These are phyloP conservation scores for Rhamphomyia laevipes DNA, from an alignment of 2,888 invertebrate genomes.

Conservation along the genomic window DNA sequence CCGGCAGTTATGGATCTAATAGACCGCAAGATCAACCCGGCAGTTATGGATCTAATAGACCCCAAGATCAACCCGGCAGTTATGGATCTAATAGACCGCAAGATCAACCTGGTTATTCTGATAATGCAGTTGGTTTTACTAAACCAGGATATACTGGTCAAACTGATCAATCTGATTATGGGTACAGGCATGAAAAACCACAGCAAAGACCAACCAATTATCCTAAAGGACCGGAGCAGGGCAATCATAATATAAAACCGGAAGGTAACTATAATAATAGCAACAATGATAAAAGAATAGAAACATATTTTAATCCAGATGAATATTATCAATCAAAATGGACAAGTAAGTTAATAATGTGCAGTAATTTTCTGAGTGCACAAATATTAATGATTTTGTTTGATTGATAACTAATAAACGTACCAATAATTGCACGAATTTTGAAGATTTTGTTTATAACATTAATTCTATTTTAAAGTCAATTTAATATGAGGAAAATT, in stretches of 20 bases:
- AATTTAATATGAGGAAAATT: no score
- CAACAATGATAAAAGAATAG: conserved; percentile 30
- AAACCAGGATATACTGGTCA: neutral
- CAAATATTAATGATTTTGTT: neutral
- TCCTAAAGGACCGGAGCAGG: neutral
- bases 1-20: no score
- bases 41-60: neutral
- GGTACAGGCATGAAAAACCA: no score
- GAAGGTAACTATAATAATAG: conserved; percentile 21
- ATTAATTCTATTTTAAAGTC: no score
- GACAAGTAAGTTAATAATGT: conserved; percentile 24
- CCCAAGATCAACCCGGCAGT: neutral
- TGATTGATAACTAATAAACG: neutral
- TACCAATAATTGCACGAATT: no score
- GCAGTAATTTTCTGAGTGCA: neutral
- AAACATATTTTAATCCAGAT: conserved; percentile 36
- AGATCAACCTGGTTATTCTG: neutral
- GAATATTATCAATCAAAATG: conserved; percentile 28
- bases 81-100: neutral
- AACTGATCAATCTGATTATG: neutral
- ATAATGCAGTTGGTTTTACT: neutral
- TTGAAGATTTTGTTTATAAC: no score
- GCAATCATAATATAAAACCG: conserved; percentile 7
- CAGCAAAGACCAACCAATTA: neutral
- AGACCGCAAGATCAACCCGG: neutral